phyloP scores from a whole-genome alignment of 2,888 invertebrate genomes.

The Baronia brevicornis region DNA sequence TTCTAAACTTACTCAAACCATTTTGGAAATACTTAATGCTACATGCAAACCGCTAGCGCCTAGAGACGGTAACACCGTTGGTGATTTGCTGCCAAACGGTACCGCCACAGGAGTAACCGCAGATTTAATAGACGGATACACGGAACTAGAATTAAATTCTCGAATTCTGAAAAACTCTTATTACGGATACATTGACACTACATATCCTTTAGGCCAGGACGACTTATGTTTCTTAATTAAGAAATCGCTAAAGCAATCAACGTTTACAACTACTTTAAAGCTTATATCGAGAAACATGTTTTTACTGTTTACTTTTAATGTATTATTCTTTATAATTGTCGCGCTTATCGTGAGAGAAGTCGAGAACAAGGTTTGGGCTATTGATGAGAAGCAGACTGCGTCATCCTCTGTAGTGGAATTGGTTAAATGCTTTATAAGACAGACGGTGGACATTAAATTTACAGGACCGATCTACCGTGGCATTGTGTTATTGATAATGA shows the following conservation, averaged over 20 bases:
- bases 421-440: conserved; percentile 58
- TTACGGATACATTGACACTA: conserved; percentile 65
- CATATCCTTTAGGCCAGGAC: conserved; percentile 69
- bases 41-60: conserved; percentile 48
- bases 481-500: conserved; percentile 42
- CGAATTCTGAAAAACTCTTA: conserved; percentile 69
- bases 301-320: conserved; percentile 37
- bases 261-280: conserved; percentile 56
- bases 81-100: conserved; percentile 54
- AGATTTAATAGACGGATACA: conserved; percentile 62
- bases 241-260: conserved; percentile 61
- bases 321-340: conserved; percentile 34
- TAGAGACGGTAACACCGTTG: conserved; percentile 57
- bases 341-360: conserved; percentile 38
- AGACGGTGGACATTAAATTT: conserved; percentile 54
- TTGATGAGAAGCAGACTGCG: conserved; percentile 30
- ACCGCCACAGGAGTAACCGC: conserved; percentile 63
- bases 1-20: conserved; percentile 41
- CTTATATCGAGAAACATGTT: conserved; percentile 48
- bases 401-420: conserved; percentile 44
- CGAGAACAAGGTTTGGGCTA: conserved; percentile 40
- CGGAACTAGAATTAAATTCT: conserved; percentile 71
- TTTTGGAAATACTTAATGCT: conserved; percentile 52
- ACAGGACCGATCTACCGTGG: conserved; percentile 49
- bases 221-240: conserved; percentile 73